phyloP scores from a whole-genome alignment of 2,888 invertebrate species.

The Ischnus inquisitorius region DNA sequence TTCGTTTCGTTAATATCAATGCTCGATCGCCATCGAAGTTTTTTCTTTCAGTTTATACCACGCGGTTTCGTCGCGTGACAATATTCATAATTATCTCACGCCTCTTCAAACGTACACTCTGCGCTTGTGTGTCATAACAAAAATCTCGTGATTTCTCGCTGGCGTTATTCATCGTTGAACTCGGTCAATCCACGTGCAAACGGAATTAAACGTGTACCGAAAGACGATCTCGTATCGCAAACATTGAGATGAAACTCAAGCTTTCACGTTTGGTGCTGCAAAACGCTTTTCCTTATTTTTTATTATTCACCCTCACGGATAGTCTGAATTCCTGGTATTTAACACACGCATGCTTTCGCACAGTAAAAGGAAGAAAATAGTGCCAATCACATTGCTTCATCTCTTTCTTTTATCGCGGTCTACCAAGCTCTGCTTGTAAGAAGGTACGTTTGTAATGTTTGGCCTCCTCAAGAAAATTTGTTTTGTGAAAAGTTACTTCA shows the following conservation, averaged over 20 bases:
- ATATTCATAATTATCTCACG: conserved; percentile 17
- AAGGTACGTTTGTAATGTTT: too few relatives aligned
- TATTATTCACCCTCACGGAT: neutral
- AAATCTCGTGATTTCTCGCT: conserved; percentile 21
- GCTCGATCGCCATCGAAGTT: conserved; percentile 43
- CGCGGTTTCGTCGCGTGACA: neutral
- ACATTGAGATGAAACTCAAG: conserved; percentile 1
- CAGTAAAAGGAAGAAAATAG: conserved; percentile 2
- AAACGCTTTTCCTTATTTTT: conserved; percentile 9
- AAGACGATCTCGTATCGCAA: neutral
- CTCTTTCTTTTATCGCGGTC: too few relatives aligned
- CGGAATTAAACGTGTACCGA: neutral
- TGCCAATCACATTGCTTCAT: too few relatives aligned
- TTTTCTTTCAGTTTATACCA: conserved; percentile 46
- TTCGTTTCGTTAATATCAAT: conserved; percentile 69
- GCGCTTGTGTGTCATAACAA: conserved; percentile 11
- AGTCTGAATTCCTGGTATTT: neutral
- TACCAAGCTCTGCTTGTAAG: too few relatives aligned
- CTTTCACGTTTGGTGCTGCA: conserved; percentile 5
- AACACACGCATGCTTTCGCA: conserved; percentile 20
- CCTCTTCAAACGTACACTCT: conserved; percentile 13
- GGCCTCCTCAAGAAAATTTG: too few relatives aligned
- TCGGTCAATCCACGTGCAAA: conserved; percentile 29
- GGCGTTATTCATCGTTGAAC: conserved; percentile 1
- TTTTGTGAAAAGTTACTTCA: too few relatives aligned